Percentiles rank a stretch among this genome's conserved stretches.
These are phyloP conservation scores for Branchinecta lindahli DNA, from an alignment of 1,140 invertebrate genomes.

Conservation along the genomic window DNA sequence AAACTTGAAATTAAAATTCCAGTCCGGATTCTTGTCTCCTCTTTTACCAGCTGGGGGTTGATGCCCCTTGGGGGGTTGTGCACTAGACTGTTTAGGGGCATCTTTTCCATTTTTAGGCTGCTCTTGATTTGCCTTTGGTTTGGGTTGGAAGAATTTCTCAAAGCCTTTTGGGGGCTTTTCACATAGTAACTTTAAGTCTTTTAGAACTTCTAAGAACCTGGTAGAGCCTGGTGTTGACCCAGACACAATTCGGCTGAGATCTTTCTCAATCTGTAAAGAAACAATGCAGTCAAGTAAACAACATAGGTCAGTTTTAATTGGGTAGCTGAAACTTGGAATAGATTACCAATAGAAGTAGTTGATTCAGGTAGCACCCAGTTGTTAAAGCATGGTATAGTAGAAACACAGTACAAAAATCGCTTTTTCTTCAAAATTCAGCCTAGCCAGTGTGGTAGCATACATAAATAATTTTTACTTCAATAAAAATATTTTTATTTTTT, in stretches of 20 bases:
- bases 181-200: constrained; percentile 42
- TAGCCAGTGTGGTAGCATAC: too few species aligned
- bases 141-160: constrained; percentile 71
- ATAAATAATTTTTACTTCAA: too few species aligned
- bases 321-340: background rate
- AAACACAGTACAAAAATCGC: too few species aligned
- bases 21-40: constrained; percentile 24
- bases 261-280: background rate
- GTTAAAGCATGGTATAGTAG: too few species aligned
- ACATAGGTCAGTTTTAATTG: background rate
- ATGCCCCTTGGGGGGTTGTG: constrained; percentile 27
- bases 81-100: constrained; percentile 26
- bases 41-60: constrained; percentile 24
- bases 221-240: constrained; percentile 22
- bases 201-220: constrained; percentile 32
- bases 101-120: constrained; percentile 20
- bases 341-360: too few species aligned
- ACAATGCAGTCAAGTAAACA: background rate
- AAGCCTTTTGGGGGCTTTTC: constrained; percentile 73
- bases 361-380: too few species aligned
- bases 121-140: constrained; percentile 24
- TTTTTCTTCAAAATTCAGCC: too few species aligned
- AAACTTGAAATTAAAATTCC: constrained; percentile 6
- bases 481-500: too few species aligned
- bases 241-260: background rate